phyloP scores from a whole-genome alignment of 2,113 vertebrate species.

The Spermophilus dauricus region DNA sequence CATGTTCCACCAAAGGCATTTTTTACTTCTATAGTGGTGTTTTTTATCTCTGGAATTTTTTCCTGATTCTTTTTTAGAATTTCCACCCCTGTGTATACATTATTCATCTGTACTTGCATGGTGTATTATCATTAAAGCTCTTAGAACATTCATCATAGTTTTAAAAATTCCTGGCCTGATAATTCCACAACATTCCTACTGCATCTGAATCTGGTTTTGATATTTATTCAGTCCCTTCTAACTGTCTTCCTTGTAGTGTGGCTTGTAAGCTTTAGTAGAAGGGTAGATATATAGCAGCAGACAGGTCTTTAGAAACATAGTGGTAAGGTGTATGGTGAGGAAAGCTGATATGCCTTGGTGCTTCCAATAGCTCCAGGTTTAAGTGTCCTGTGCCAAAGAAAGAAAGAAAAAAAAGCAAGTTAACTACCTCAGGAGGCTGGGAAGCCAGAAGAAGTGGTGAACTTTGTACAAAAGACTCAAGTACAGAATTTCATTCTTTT shows the following conservation, averaged over 20 bases:
- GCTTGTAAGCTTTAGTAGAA: neutral
- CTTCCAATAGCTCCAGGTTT: conserved; percentile 42
- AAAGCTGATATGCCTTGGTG: neutral
- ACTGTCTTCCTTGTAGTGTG: neutral
- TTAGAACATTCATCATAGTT: neutral
- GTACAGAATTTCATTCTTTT: conserved; percentile 27
- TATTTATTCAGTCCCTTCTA: neutral
- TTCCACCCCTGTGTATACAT: neutral
- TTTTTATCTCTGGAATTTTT: neutral
- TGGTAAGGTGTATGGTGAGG: neutral
- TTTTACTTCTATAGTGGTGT: neutral
- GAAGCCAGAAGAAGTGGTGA: neutral
- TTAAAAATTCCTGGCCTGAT: neutral
- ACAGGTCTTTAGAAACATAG: neutral
- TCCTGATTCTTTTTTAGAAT: neutral
- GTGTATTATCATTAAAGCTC: neutral
- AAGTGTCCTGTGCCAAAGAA: conserved; percentile 44
- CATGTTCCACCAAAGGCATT: neutral
- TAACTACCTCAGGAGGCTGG: neutral
- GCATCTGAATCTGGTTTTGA: neutral
- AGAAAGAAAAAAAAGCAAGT: neutral
- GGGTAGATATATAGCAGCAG: neutral
- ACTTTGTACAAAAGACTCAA: conserved; percentile 19
- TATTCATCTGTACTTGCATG: neutral
- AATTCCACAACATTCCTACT: neutral